Conservation (phyloP, 2,888 invertebrate species). For the Drosophila putrida region DNA sequence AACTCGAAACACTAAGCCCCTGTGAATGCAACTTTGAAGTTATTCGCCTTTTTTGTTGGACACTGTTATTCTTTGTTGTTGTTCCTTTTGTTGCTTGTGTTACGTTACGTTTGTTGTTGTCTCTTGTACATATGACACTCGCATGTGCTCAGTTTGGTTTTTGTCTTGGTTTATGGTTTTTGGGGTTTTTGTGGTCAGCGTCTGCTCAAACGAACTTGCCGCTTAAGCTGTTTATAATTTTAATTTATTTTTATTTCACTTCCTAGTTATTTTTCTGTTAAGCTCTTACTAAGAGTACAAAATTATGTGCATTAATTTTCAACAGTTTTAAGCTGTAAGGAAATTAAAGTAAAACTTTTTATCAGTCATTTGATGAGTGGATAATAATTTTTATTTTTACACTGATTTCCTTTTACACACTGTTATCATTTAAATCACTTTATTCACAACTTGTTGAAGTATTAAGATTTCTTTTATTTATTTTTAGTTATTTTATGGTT, state of each 20-base stretch:
- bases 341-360: constrained; percentile 13
- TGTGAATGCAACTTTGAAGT: constrained; percentile 69
- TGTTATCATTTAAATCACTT: background rate
- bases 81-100: background rate
- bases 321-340: constrained; percentile 23
- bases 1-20: constrained; percentile 67
- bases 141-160: constrained; percentile 43
- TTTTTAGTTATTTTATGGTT: no score
- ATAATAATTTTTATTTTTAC: background rate
- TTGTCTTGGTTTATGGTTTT: constrained; percentile 76
- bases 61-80: constrained; percentile 23
- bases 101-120: constrained; percentile 29
- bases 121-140: constrained; percentile 22
- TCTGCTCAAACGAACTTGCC: constrained; percentile 54
- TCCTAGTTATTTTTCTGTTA: constrained; percentile 29
- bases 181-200: constrained; percentile 28
- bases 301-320: constrained; percentile 38
- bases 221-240: constrained; percentile 75
- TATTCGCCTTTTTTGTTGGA: constrained; percentile 51
- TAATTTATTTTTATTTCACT: constrained; percentile 57
- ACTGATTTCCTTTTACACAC: background rate
- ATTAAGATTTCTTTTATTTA: no score
- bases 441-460: background rate
- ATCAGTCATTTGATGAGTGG: background rate
- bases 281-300: constrained; percentile 44